phyloP scores from a whole-genome alignment of 2,113 vertebrate genomes.

The Cephalopterus ornatus region DNA sequence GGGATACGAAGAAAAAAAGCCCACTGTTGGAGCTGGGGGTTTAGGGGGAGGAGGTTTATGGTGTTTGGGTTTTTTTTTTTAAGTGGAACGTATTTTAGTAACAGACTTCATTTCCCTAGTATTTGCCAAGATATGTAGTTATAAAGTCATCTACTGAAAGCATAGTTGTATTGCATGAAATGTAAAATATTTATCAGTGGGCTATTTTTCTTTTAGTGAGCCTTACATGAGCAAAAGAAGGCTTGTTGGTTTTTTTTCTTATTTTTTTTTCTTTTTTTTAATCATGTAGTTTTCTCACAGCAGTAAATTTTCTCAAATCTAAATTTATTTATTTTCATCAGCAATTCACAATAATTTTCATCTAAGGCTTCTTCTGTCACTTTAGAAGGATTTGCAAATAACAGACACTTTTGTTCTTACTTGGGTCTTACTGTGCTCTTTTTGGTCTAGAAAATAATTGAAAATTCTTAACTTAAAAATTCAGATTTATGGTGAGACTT shows the following conservation, averaged over 20 bases:
- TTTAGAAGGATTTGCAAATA: background rate
- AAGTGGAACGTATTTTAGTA: background rate
- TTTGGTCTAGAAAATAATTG: background rate
- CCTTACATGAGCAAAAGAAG: background rate
- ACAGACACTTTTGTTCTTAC: background rate
- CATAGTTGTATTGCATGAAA: background rate
- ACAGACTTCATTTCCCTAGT: background rate
- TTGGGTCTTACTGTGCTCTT: background rate
- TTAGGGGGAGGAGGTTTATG: background rate
- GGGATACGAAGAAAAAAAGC: background rate
- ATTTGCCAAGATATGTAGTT: background rate
- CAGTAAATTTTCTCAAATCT: background rate
- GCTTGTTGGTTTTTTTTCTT: background rate
- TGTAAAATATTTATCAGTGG: background rate
- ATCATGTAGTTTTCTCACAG: background rate
- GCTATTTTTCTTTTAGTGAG: background rate
- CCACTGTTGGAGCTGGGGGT: fast-evolving
- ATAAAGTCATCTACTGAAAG: background rate
- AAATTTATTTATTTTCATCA: background rate
- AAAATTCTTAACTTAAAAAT: background rate
- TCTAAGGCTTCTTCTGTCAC: background rate
- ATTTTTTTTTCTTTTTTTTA: background rate
- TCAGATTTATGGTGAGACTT: background rate
- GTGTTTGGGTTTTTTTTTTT: background rate
- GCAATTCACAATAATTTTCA: background rate